Evolutionary conservation across 2,113 vertebrate genomes (phyloP).

Genomic region (Centrocercus urophasianus): DNA sequence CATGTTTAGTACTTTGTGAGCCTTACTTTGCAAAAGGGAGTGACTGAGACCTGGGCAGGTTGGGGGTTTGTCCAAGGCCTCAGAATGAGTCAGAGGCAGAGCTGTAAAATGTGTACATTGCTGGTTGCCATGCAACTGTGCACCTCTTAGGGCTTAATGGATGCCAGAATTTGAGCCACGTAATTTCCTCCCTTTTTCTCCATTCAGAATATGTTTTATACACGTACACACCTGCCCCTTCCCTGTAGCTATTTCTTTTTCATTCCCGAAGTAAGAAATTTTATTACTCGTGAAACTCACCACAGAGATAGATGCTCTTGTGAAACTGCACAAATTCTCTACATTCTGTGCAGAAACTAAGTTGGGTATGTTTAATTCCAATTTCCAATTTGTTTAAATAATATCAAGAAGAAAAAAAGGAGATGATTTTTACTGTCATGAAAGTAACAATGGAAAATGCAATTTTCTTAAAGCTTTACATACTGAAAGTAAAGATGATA

Average conservation of each 20-base stretch:
- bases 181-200: not conserved
- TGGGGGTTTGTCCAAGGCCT: not conserved
- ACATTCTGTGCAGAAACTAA: not conserved
- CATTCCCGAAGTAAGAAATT: not conserved
- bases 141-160: not conserved
- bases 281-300: not conserved
- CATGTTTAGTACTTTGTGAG: rapidly evolving
- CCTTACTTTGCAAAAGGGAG: not conserved
- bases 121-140: not conserved
- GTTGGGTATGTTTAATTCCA: not conserved
- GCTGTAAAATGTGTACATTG: rapidly evolving
- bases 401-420: not conserved
- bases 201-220: not conserved
- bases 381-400: not conserved
- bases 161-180: not conserved
- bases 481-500: not conserved
- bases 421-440: not conserved
- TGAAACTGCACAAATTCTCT: not conserved
- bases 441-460: not conserved
- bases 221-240: rapidly evolving
- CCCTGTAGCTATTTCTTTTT: not conserved
- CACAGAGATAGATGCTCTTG: not conserved
- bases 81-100: not conserved
- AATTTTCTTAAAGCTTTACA: not conserved
- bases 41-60: not conserved